Evolutionary conservation across 2,888 invertebrate genomes (phyloP), one percentile per base, ranked within the genome.

Genomic region (Endotricha flammealis): DNA sequence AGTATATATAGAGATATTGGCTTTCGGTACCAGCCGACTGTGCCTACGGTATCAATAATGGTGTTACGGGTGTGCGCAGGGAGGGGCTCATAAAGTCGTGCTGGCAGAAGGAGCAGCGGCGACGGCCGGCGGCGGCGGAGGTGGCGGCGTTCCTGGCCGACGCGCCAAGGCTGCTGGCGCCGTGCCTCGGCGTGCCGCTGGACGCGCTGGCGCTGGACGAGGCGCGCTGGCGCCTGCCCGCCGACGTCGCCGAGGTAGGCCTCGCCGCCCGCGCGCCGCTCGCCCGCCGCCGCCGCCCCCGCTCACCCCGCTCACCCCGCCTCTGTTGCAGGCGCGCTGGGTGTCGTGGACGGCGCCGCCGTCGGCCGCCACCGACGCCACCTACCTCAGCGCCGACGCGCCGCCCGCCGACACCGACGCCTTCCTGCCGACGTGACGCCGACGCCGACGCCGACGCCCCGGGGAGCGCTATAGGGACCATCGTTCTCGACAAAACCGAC

Each of bases 121-220:
- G 90, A 52, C 90, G 97, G 11, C 95, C 95, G 2, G 88, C 90
- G 1, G 93, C 95, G 0, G 89, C 91, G 0, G 93, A 93, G 73
- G 91, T 97, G 39, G 93, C 94, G 1, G 95, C 95, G 42, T 92
- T 92, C 61, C 87, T 97, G 40, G 93, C 92, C 2, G 92, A 91
- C 55, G 91, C 92, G 68, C 93, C 94, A 9, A 89, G 92, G 3
- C 88, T 96, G 36, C 81, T 97, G 32, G 79, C 91, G 12, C 95
- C 96, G 0, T 93, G 94, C 57, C 83, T 95, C 22, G 95, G 95
- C 63, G 90, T 91, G 44, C 95, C 92, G 31, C 85, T 90, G 38
- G 90, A 91, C 28, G 91, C 93, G 41, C 91, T 95, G 32, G 91
- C 93, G 64, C 88, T 94, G 53, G 92, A 23, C 12, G 12, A 12